Evolutionary conservation across 2,888 invertebrate genomes (phyloP).

Genomic region (Nomada lathburiana): DNA sequence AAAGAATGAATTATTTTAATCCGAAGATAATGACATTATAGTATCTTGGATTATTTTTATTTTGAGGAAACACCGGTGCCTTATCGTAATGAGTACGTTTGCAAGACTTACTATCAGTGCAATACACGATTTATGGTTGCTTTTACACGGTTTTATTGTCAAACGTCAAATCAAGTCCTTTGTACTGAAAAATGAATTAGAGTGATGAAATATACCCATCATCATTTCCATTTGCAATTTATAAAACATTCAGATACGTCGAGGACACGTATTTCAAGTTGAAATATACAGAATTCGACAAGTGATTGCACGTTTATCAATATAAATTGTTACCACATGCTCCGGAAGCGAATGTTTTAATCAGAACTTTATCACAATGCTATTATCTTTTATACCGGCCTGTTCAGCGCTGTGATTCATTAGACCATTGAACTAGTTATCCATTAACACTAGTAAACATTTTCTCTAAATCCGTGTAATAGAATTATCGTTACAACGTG

Average conservation of each 20-base stretch:
- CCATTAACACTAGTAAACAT: background rate
- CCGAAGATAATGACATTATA: background rate
- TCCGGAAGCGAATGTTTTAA: background rate
- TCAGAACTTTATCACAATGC: constrained; percentile 22
- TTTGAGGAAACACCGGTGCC: too few species aligned
- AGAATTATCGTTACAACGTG: background rate
- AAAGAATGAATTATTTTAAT: background rate
- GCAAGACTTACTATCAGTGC: too few species aligned
- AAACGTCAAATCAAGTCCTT: background rate
- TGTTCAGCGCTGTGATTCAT: constrained; percentile 34
- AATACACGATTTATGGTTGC: too few species aligned
- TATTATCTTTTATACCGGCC: constrained; percentile 4
- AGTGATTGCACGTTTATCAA: background rate
- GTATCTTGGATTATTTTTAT: too few species aligned
- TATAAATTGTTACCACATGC: background rate
- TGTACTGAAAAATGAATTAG: background rate
- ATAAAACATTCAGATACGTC: too few species aligned
- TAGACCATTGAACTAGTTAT: constrained; percentile 16
- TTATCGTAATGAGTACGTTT: too few species aligned
- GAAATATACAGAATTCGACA: background rate
- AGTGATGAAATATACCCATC: background rate
- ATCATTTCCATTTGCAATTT: background rate
- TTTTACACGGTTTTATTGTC: background rate
- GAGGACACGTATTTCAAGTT: background rate
- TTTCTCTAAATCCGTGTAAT: background rate